Base-by-base conservation (phyloP, 2,888 invertebrate genomes). In the Athetis lepigone region DNA sequence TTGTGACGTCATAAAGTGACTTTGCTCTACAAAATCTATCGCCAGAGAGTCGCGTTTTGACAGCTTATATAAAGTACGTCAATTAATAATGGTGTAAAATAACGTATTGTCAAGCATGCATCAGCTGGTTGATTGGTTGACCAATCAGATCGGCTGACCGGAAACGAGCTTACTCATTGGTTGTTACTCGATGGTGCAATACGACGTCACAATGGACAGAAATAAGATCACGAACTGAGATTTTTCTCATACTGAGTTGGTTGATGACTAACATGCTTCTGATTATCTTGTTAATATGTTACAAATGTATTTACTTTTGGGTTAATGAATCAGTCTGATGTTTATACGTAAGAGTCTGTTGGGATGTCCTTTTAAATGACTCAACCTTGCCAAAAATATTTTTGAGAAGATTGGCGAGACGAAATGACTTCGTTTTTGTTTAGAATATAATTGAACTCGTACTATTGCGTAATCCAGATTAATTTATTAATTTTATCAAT, bases 261-360 rank as follows among this genome's bases (percentile, higher is more conserved):
- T 19, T 16, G 13, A 7, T 67, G 74, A 47, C 21, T 42, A 42
- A 51, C 2, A 13, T 19, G 16, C 13, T 40, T 8, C n/a, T 46
- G 16, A 37, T 29, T 29, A 19, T 25, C 40, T 29, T 16, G 2
- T 66, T 37, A 45, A 16, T 39, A 37, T 13, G 21, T 57, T 21
- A 39, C 27, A 42, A 67, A 33, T 33, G 33, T 2, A 11, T 7
- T 25, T 25, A 25, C 4, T 45, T 25, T 23, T 8, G 4, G 29
- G 4, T 19, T 21, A 4, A 33, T 51, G 70, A 75, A 9, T 70
- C 54, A 70, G n/a, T n/a, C n/a, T n/a, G n/a, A n/a, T n/a, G n/a
- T n/a, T 27, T 9, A 2, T 37, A 46, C 36, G 6, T 37, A 50
- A 39, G 60, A 75, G 60, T 29, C 9, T 29, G 29, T 29, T 29